These are phyloP conservation scores for Stercorarius parasiticus DNA, from an alignment of 2,113 vertebrate genomes.

Conservation along the genomic window DNA sequence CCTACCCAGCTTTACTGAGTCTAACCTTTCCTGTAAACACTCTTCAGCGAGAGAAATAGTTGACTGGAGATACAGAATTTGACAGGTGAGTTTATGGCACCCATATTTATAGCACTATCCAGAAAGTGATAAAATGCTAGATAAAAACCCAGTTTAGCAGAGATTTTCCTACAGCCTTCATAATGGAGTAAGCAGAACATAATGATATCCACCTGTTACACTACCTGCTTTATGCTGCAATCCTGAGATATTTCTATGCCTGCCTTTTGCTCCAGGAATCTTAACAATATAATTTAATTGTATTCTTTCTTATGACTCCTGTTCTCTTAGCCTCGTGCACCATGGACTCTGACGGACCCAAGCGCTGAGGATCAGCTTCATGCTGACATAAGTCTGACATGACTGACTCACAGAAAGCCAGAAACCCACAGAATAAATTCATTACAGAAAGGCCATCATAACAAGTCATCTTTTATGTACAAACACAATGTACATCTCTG, in stretches of 20 bases:
- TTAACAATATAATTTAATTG: neutral
- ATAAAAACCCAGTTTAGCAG: neutral
- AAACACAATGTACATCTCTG: neutral
- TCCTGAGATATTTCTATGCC: neutral
- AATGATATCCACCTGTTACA: neutral
- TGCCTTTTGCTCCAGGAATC: neutral
- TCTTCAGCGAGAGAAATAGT: neutral
- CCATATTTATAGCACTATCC: neutral
- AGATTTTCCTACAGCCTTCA: neutral
- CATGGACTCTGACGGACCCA: rapidly evolving
- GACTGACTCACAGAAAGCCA: neutral
- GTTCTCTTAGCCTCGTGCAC: neutral
- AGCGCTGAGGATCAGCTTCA: neutral
- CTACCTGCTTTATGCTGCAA: neutral
- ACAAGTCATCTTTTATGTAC: neutral
- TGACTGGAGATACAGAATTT: neutral
- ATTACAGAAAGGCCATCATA: neutral
- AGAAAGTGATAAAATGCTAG: neutral
- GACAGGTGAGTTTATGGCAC: neutral
- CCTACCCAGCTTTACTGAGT: neutral
- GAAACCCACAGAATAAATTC: neutral
- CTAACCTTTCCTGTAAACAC: neutral
- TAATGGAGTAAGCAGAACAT: neutral
- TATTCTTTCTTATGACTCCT: neutral
- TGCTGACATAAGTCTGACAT: neutral